phyloP scores from a whole-genome alignment of 2,113 vertebrate species.

The Microtus pennsylvanicus region DNA sequence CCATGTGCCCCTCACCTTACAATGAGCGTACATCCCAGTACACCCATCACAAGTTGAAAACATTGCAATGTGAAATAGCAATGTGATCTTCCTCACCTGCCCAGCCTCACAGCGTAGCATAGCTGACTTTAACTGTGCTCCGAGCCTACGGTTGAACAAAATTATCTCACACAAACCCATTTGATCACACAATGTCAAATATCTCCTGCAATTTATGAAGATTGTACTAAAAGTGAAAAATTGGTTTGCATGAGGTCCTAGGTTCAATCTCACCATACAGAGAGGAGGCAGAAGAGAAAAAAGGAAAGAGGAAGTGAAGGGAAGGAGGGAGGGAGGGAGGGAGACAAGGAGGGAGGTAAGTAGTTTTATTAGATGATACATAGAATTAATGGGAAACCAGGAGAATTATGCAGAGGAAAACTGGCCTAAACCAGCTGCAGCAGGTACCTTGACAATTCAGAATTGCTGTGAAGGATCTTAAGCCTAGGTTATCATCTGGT shows the following conservation, averaged over 20 bases:
- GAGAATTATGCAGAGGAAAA: not conserved
- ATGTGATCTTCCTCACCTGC: not conserved
- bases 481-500: not conserved
- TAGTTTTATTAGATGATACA: not conserved
- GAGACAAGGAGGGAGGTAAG: too few species aligned
- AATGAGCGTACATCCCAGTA: not conserved
- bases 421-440: not conserved
- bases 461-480: not conserved
- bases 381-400: not conserved
- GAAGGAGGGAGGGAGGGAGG: too few species aligned
- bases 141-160: not conserved
- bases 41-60: not conserved
- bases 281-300: not conserved
- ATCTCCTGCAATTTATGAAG: not conserved
- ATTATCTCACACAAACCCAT: not conserved
- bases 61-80: not conserved
- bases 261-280: not conserved
- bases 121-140: not conserved
- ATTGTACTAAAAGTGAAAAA: not conserved
- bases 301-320: not conserved
- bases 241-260: not conserved
- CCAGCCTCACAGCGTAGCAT: not conserved
- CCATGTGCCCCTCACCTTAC: not conserved
- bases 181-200: not conserved
- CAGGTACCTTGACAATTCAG: not conserved